phyloP scores from a whole-genome alignment of 23 tunicate species.

The Trididemnum nubilum region DNA sequence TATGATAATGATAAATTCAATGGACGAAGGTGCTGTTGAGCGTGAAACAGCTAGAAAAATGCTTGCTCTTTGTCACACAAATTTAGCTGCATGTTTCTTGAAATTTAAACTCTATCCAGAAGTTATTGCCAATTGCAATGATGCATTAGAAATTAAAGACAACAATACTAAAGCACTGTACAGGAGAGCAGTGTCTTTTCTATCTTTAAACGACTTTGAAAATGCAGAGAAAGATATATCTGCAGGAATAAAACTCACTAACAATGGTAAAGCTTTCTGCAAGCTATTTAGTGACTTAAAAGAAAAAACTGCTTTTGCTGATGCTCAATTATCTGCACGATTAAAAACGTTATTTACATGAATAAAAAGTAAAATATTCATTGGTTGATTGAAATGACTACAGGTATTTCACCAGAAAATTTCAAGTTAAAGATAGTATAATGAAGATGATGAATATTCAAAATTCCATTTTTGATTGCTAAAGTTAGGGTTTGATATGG shows the following conservation, averaged over 20 bases:
- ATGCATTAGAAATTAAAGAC: slow-evolving; percentile 19
- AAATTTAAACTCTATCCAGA: slow-evolving; percentile 18
- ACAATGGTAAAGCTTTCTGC: neutral
- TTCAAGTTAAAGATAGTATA: too few relatives aligned
- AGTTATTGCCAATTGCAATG: slow-evolving; percentile 60
- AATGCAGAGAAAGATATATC: slow-evolving; percentile 28
- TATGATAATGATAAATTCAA: neutral
- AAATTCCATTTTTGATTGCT: too few relatives aligned
- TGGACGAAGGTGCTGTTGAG: neutral
- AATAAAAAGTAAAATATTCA: too few relatives aligned
- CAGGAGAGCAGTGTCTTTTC: slow-evolving; percentile 40
- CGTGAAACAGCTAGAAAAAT: neutral
- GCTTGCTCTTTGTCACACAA: slow-evolving; percentile 21
- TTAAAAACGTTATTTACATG: slow-evolving; percentile 28
- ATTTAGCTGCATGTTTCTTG: slow-evolving; percentile 67
- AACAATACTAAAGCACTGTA: slow-evolving; percentile 45
- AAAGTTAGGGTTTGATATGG: too few relatives aligned
- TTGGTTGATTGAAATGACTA: too few relatives aligned
- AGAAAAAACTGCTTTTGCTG: neutral
- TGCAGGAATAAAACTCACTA: slow-evolving; percentile 5
- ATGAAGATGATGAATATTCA: too few relatives aligned
- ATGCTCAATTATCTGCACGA: slow-evolving; percentile 4
- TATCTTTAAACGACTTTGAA: slow-evolving; percentile 27
- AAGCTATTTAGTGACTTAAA: neutral
- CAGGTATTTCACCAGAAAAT: too few relatives aligned